Conservation (phyloP, 2,797 vertebrate genomes). For the Paramormyrops hopkinsi region DNA sequence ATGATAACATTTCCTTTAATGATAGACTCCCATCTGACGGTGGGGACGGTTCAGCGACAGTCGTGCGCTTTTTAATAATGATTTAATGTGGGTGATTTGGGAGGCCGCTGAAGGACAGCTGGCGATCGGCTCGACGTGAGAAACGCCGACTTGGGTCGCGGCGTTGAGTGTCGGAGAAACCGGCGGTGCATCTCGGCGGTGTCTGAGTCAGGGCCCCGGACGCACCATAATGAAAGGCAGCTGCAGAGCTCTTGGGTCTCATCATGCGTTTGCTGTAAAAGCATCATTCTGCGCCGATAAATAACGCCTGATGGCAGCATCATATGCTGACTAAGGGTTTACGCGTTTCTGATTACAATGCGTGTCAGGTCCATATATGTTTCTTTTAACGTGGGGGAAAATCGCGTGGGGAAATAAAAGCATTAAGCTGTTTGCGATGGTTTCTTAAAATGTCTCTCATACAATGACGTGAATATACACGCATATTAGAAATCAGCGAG, state of each 20-base stretch:
- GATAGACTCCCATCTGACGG: conserved; percentile 54
- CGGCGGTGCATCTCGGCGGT: not conserved
- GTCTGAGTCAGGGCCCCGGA: not conserved
- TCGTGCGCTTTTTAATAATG: conserved; percentile 16
- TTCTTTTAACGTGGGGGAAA: not conserved
- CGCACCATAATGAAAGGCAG: not conserved
- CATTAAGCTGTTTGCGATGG: not conserved
- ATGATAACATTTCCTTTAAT: conserved; percentile 66
- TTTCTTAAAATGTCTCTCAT: not conserved
- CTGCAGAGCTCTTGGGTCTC: not conserved
- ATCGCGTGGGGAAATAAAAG: not conserved
- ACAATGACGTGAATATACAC: not conserved
- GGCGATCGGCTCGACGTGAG: not conserved
- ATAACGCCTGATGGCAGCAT: not conserved
- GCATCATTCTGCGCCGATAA: not conserved
- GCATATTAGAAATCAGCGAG: not conserved
- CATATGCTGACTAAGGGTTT: not conserved
- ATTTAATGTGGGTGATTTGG: not conserved
- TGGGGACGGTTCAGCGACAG: conserved; percentile 30
- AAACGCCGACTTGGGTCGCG: not conserved
- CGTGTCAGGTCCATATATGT: not conserved
- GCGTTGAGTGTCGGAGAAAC: not conserved
- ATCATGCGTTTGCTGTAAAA: not conserved
- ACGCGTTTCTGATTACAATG: not conserved
- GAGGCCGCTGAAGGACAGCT: not conserved